phyloP scores from a whole-genome alignment of 2,113 vertebrate genomes.

The Ceyx cyanopectus region DNA sequence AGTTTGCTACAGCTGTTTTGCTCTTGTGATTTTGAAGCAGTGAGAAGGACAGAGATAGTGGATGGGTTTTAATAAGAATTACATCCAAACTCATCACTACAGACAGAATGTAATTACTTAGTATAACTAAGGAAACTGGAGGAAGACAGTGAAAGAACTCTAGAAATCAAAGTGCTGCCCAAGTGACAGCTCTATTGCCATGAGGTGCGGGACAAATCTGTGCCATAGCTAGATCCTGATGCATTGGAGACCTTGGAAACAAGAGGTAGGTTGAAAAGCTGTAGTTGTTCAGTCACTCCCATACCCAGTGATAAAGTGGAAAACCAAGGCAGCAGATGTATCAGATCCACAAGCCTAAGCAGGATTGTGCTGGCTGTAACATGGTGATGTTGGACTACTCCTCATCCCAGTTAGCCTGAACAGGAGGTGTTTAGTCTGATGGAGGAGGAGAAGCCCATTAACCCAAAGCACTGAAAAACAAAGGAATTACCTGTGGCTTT shows the following conservation, averaged over 20 bases:
- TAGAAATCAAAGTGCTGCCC: no score
- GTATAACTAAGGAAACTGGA: no score
- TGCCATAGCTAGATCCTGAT: no score
- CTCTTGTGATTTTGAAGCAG: not conserved
- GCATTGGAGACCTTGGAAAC: no score
- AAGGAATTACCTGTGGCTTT: not conserved
- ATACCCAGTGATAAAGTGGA: no score
- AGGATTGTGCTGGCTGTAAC: not conserved
- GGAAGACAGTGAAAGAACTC: no score
- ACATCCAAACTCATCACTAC: not conserved
- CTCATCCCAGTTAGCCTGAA: not conserved
- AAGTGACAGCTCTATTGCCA: no score
- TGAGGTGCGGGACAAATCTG: no score
- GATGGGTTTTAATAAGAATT: not conserved
- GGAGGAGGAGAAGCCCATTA: not conserved
- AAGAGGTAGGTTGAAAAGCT: no score
- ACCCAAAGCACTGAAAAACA: not conserved
- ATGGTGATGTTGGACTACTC: not conserved
- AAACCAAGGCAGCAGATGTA: no score
- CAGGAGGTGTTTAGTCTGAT: not conserved
- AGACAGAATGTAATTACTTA: no score
- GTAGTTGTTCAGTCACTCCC: no score
- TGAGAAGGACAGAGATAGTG: not conserved
- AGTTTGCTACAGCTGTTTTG: not conserved
- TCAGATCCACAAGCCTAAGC: not conserved